Evolutionary conservation across 2,113 vertebrate species (phyloP).

Genomic region (Aplodontia rufa): DNA sequence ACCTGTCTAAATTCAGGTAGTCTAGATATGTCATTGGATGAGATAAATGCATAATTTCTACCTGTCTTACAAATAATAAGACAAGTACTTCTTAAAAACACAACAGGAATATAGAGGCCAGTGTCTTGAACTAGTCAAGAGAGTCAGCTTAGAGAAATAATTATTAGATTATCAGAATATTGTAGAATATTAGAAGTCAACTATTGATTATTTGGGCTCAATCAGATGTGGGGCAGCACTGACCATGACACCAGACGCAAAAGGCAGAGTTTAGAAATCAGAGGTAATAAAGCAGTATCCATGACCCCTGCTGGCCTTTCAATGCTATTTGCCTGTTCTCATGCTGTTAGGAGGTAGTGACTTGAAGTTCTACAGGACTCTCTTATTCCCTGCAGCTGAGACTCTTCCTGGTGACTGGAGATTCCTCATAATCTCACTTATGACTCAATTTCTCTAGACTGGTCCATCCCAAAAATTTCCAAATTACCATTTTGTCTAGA

Average conservation of each 20-base stretch:
- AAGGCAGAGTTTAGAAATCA: neutral
- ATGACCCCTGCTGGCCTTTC: neutral
- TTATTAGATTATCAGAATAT: neutral
- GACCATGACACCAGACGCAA: neutral
- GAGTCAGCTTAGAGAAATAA: neutral
- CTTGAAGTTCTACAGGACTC: neutral
- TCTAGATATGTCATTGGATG: neutral
- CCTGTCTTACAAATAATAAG: neutral
- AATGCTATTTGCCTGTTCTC: neutral
- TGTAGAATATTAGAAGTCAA: neutral
- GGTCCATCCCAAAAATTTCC: neutral
- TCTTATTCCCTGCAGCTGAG: neutral
- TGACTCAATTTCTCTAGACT: neutral
- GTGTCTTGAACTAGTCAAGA: neutral
- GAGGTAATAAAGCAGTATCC: neutral
- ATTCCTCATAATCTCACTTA: neutral
- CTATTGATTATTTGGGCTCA: neutral
- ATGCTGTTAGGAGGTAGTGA: no score
- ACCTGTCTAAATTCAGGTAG: slow-evolving; percentile 1
- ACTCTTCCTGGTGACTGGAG: neutral
- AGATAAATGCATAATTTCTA: neutral
- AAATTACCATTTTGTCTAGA: neutral
- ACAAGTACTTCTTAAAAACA: neutral
- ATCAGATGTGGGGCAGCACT: neutral
- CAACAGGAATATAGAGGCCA: neutral